Conservation (phyloP, 2,797 vertebrate species). For the Dallia pectoralis region DNA sequence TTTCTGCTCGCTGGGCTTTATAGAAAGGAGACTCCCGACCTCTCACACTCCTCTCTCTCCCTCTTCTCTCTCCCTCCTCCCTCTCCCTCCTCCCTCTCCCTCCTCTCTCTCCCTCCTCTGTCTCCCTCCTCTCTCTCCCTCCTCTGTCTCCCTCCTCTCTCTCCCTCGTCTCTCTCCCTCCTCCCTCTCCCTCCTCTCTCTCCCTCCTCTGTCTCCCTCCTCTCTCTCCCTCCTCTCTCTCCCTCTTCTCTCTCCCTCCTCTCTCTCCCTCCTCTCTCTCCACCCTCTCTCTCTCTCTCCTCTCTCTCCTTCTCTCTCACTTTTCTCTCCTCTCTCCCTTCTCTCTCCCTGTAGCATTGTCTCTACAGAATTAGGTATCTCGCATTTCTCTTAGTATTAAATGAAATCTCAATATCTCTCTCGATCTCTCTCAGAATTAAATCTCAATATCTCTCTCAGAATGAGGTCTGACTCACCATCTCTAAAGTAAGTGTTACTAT, state of each 20-base stretch:
- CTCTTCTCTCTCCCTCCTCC: slow-evolving; percentile 2
- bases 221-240: neutral
- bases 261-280: neutral
- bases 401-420: too few species aligned
- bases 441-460: too few species aligned
- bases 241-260: neutral
- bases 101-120: neutral
- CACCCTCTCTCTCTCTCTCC: slow-evolving; percentile 9
- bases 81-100: slow-evolving; percentile 2
- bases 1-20: slow-evolving; percentile 81
- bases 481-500: too few species aligned
- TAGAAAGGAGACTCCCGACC: slow-evolving; percentile 72
- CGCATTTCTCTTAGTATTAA: neutral
- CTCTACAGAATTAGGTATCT: slow-evolving; percentile 10
- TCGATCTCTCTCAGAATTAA: too few species aligned
- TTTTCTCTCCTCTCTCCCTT: neutral
- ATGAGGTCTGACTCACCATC: too few species aligned
- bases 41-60: neutral
- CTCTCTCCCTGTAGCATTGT: neutral
- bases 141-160: neutral
- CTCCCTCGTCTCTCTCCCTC: neutral
- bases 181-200: slow-evolving; percentile 1
- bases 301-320: slow-evolving; percentile 25
- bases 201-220: too few species aligned
- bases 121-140: slow-evolving; percentile 9